These are phyloP conservation scores for Heteronetta atricapilla DNA, from an alignment of 2,113 vertebrate genomes.

Conservation along the genomic window DNA sequence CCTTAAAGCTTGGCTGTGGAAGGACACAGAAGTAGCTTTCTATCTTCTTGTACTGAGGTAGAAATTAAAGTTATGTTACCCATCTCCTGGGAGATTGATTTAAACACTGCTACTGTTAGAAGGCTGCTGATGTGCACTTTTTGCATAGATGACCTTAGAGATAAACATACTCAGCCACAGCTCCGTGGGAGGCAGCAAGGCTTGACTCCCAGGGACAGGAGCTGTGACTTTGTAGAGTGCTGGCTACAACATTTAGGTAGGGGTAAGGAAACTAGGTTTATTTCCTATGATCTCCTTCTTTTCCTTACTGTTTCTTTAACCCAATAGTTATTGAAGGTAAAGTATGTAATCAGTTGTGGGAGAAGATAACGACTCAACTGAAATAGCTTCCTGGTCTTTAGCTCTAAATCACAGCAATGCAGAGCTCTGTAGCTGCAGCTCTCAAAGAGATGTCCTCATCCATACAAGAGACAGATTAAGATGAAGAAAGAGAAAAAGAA, in stretches of 20 bases:
- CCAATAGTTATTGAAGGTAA: background rate
- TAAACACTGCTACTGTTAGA: background rate
- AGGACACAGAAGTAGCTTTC: background rate
- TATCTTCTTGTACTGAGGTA: constrained; percentile 13
- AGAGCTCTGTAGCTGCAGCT: background rate
- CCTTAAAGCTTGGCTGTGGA: background rate
- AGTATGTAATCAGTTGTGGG: background rate
- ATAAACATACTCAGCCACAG: background rate
- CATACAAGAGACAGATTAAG: background rate
- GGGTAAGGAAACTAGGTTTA: background rate
- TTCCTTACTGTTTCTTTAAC: background rate
- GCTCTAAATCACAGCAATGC: background rate
- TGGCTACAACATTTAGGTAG: background rate
- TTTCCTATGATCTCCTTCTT: background rate
- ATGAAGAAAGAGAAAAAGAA: background rate
- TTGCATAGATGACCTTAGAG: constrained; percentile 12
- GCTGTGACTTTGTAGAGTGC: background rate
- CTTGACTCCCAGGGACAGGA: background rate
- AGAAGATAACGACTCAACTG: background rate
- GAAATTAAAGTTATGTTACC: constrained; percentile 38
- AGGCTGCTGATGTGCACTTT: constrained; percentile 40
- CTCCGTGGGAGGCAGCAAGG: background rate
- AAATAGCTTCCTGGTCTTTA: background rate
- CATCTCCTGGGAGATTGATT: constrained; percentile 41
- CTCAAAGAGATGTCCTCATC: background rate